Percentiles rank a stretch among this genome's conserved stretches.
These are phyloP conservation scores for Cantharis rufa DNA, from an alignment of 2,888 invertebrate genomes.

Conservation along the genomic window DNA sequence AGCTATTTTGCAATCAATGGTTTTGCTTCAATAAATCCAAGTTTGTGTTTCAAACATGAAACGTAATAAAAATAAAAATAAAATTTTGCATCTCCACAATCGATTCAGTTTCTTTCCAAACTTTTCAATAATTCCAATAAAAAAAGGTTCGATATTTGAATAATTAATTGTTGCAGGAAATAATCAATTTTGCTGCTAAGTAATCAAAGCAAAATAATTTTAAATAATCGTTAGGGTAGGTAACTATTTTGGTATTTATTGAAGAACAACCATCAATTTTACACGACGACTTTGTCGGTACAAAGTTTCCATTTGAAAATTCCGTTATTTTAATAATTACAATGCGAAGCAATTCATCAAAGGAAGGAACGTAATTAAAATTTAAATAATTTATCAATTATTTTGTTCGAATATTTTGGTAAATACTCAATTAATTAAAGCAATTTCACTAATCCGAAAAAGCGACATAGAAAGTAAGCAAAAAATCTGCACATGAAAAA, in stretches of 20 bases:
- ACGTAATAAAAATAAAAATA: neutral
- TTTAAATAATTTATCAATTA: neutral
- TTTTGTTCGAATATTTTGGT: neutral
- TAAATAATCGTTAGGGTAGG: neutral
- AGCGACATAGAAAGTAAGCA: neutral
- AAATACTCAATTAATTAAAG: neutral
- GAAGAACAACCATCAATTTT: neutral
- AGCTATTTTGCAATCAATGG: conserved; percentile 3
- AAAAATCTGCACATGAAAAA: neutral
- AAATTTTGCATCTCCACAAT: neutral
- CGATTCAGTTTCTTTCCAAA: neutral
- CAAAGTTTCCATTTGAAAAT: neutral
- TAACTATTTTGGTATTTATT: neutral
- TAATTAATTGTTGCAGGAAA: too few species aligned
- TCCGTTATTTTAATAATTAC: neutral
- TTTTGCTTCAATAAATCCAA: neutral
- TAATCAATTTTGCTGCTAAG: too few species aligned
- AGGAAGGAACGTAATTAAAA: neutral
- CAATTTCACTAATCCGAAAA: neutral
- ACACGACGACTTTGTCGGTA: neutral
- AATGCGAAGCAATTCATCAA: neutral
- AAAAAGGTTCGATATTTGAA: too few species aligned
- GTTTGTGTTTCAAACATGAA: neutral
- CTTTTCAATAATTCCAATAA: too few species aligned
- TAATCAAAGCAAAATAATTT: neutral